These are phyloP conservation scores for Parasteatoda lunata DNA, from an alignment of 2,888 invertebrate genomes.

Conservation along the genomic window DNA sequence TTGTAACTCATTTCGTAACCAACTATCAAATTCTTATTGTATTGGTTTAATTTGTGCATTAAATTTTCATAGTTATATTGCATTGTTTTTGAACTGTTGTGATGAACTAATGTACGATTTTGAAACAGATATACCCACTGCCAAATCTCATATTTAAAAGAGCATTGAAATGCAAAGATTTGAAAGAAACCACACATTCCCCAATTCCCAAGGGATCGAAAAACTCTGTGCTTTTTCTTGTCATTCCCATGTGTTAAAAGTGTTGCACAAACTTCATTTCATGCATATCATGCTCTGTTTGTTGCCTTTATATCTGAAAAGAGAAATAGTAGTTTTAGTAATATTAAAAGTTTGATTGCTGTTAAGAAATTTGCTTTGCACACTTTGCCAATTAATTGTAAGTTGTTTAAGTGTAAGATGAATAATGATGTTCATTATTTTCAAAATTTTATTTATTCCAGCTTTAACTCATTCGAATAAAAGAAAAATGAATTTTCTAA, in stretches of 20 bases:
- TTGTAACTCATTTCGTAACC: no score
- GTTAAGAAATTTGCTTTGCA: conserved; percentile 13
- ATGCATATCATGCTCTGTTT: conserved; percentile 68
- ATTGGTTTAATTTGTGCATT: no score
- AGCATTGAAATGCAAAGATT: conserved; percentile 45
- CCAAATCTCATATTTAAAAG: conserved; percentile 52
- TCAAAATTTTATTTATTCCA: no score
- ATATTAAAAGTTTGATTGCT: conserved; percentile 46
- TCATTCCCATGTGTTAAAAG: conserved; percentile 53
- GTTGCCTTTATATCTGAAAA: conserved; percentile 62
- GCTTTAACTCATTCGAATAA: no score
- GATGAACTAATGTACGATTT: no score
- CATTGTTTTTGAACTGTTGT: no score
- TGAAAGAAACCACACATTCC: conserved; percentile 32
- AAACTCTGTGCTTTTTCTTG: conserved; percentile 55
- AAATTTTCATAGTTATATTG: no score
- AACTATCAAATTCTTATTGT: no score
- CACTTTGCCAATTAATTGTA: conserved; percentile 7
- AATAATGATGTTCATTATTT: no score
- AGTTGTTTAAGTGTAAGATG: background rate
- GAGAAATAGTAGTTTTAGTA: conserved; percentile 49
- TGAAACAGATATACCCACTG: conserved; percentile 30
- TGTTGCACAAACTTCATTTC: conserved; percentile 62
- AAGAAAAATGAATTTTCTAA: no score
- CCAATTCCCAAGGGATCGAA: conserved; percentile 52